These are phyloP conservation scores for Tinea semifulvella DNA, from an alignment of 2,888 invertebrate species.

Conservation along the genomic window DNA sequence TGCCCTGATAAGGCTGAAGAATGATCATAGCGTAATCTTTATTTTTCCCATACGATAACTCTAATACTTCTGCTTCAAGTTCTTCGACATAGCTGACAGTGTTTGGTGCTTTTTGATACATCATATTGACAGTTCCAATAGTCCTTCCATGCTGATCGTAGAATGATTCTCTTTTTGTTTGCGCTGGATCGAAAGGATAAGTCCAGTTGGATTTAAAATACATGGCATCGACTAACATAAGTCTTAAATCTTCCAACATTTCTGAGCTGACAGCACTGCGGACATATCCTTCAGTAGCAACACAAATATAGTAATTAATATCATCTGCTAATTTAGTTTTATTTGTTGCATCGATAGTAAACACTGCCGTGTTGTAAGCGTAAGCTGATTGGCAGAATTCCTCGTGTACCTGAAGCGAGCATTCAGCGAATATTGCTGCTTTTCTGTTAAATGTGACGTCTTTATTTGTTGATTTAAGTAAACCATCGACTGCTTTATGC, in stretches of 20 bases:
- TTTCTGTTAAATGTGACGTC: slow-evolving; percentile 42
- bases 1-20: slow-evolving; percentile 68
- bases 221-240: slow-evolving; percentile 73
- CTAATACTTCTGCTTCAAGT: slow-evolving; percentile 70
- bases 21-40: slow-evolving; percentile 72
- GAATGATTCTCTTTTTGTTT: slow-evolving; percentile 65
- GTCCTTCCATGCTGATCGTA: slow-evolving; percentile 64
- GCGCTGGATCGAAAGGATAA: slow-evolving; percentile 66
- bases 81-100: slow-evolving; percentile 58
- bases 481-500: slow-evolving; percentile 34
- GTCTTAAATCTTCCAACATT: slow-evolving; percentile 41
- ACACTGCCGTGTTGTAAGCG: slow-evolving; percentile 61
- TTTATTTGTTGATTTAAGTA: slow-evolving; percentile 34
- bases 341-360: slow-evolving; percentile 64
- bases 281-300: slow-evolving; percentile 74
- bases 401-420: slow-evolving; percentile 36
- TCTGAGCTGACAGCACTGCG: slow-evolving; percentile 67
- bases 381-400: slow-evolving; percentile 49
- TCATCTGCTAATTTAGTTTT: slow-evolving; percentile 50
- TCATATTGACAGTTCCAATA: slow-evolving; percentile 74
- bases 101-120: slow-evolving; percentile 72
- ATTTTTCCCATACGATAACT: slow-evolving; percentile 73
- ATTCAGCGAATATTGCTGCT: slow-evolving; percentile 44
- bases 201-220: slow-evolving; percentile 80
- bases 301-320: slow-evolving; percentile 75